Percentiles rank a stretch among this genome's conserved stretches.
These are phyloP conservation scores for Scartelaos histophorus DNA, from an alignment of 2,113 vertebrate species.

Conservation along the genomic window DNA sequence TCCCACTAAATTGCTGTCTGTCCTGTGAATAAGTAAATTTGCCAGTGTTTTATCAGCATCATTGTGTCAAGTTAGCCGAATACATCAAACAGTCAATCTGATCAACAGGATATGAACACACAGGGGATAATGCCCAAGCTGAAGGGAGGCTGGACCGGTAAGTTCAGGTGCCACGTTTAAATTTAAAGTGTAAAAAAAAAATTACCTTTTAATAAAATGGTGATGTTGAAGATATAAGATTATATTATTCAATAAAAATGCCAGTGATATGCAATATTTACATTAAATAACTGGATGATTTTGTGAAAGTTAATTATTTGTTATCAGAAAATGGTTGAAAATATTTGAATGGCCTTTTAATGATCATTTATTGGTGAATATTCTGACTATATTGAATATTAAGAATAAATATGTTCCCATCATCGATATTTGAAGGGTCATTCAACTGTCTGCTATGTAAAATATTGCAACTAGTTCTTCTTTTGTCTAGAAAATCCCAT, in stretches of 20 bases:
- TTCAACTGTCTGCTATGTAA: not conserved
- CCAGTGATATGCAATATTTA: no score
- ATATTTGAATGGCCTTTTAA: no score
- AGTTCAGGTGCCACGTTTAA: constrained; percentile 75
- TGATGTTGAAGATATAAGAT: no score
- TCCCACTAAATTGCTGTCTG: constrained; percentile 91
- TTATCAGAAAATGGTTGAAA: no score
- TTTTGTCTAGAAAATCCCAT: not conserved
- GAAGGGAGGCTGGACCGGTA: constrained; percentile 73
- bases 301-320: no score
- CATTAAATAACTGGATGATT: no score
- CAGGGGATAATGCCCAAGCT: constrained; percentile 75
- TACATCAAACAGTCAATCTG: constrained; percentile 85
- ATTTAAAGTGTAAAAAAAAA: constrained; percentile 54
- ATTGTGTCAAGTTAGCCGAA: constrained; percentile 84
- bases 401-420: no score
- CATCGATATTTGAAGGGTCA: not conserved
- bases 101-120: constrained; percentile 86
- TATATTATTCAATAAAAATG: constrained; percentile 4
- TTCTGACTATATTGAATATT: no score
- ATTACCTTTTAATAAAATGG: constrained; percentile 48
- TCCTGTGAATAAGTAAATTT: constrained; percentile 93
- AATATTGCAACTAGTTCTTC: not conserved
- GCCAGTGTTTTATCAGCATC: constrained; percentile 87
- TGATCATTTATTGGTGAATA: no score